Base-by-base conservation (phyloP, 1,140 invertebrate species). In the Pararge aegeria region DNA sequence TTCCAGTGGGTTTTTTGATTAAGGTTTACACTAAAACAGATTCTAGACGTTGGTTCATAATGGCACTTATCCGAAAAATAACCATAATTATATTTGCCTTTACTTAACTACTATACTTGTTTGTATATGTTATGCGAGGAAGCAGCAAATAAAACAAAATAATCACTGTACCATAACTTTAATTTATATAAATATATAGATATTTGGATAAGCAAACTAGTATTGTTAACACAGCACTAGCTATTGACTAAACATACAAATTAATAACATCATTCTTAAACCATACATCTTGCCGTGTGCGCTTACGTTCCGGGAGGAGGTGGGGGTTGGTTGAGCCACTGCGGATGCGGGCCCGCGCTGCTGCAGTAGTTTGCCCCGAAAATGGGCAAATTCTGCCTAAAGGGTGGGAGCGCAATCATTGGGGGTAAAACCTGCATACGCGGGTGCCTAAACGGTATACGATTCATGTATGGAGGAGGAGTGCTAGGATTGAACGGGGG, bases 141-240 rank as follows among this genome's bases (percentile, higher is more conserved):
- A n/a, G n/a, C n/a, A n/a, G n/a, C n/a, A 37, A 27, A 49, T 50
- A 40, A 29, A 58, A 59, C 44, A 29, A 29, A 52, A 19, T 50
- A 52, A 27, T 24, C 63, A 49, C 53, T 60, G 58, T 66, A 68
- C 48, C 55, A 74, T 66, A 68, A 66, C 54, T 83, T 81, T 83
- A 78, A 81, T 85, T 65, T 61, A 83, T 46, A 46, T 46, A 46
- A 46, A 85, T 84, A 87, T 87, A 85, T 85, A 83, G 68, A 78
- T 80, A 80, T 87, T 87, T 83, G 82, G 81, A 84, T 84, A 82
- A 84, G 80, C 76, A 87, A 78, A 84, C 79, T 85, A 83, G 83
- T 78, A 79, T 73, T 77, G 71, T 81, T 77, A 80, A 68, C 56
- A 63, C 55, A 71, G 57, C 68, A 66, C 64, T 56, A 71, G 68